Base-by-base conservation (phyloP, 2,888 invertebrate species). In the Rambutsinella grinnellia region DNA sequence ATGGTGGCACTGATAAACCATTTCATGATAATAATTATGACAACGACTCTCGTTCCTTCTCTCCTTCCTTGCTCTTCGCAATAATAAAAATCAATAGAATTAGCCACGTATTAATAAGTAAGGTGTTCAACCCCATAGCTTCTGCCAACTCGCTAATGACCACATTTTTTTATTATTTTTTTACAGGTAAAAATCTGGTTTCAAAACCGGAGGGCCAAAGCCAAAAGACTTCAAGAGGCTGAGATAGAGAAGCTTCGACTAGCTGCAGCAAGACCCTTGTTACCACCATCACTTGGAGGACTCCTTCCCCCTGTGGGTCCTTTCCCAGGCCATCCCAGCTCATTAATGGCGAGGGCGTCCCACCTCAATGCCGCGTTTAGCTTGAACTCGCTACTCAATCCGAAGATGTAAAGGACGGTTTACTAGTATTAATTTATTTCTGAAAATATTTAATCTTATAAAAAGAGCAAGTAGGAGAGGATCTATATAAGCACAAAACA, bases 201-300 rank as follows among this genome's bases (percentile, higher is more conserved):
- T 87, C 95, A 95, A 90, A 96, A 96, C 86, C 90, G 94, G 86
- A 90, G 95, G 60, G 98, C 98, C 82, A 99, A 99, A 88, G 96
- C 96, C 85, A 99, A 99, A 89, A 90, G 99, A 23, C 90, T 98
- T 3, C 97, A 97, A 88, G 97, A 99, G 86, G 98, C 96, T 0
- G 96, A 96, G 87, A 90, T 96, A 84, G 96, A 97, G 87, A 96
- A 96, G 86, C 88, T 96, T 86, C 94, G 97, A 88, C 89, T 91
- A 87, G 89, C 95, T 26, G 93, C 94, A n/a, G 93, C 94, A 3
- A 89, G 94, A 80, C 94, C 94, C 0, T 87, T 94, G 74, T 87
- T 94, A 67, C 92, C 93, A 57, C 92, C 92, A 17, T 92, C 93
- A 49, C 92, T 92, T 61, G 81, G 80, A 85, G 92, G 92, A 27